Percentiles rank a stretch among this genome's conserved stretches.
These are phyloP conservation scores for Drosophila percnosoma DNA, from an alignment of 2,888 invertebrate species.

Conservation along the genomic window DNA sequence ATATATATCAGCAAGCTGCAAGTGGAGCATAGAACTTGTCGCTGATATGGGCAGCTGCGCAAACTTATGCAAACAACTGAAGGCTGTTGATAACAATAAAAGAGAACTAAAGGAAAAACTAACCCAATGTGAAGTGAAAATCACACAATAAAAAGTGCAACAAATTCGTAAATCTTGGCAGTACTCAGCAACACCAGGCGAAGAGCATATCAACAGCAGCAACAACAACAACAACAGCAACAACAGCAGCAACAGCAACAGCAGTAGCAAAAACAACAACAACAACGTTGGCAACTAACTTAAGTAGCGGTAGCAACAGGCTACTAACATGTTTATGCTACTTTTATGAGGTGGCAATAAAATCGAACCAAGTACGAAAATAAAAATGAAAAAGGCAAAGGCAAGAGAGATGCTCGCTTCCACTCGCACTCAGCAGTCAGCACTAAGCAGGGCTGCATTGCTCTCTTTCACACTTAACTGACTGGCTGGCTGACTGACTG, in stretches of 20 bases:
- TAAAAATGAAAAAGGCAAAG: constrained; percentile 55
- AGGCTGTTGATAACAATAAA: neutral
- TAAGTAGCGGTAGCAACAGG: constrained; percentile 79
- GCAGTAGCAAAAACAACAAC: constrained; percentile 18
- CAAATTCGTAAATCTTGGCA: constrained; percentile 62
- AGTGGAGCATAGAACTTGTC: neutral
- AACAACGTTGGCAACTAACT: constrained; percentile 60
- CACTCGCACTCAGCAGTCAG: neutral
- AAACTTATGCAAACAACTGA: neutral
- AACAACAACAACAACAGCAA: no score
- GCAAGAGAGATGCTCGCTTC: neutral
- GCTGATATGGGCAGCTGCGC: neutral
- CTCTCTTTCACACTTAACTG: constrained; percentile 14
- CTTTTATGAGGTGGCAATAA: constrained; percentile 78
- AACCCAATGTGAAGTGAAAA: constrained; percentile 20
- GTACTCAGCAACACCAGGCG: constrained; percentile 7
- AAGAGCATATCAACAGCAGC: constrained; percentile 1
- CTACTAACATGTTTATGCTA: constrained; percentile 80
- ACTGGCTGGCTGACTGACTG: neutral
- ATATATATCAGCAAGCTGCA: neutral
- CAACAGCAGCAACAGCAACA: neutral
- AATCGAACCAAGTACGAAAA: constrained; percentile 76
- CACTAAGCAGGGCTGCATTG: neutral
- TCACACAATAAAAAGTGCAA: constrained; percentile 64
- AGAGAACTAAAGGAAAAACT: neutral